Conservation (phyloP, 1,140 invertebrate genomes). For the Teleopsis dalmanni region DNA sequence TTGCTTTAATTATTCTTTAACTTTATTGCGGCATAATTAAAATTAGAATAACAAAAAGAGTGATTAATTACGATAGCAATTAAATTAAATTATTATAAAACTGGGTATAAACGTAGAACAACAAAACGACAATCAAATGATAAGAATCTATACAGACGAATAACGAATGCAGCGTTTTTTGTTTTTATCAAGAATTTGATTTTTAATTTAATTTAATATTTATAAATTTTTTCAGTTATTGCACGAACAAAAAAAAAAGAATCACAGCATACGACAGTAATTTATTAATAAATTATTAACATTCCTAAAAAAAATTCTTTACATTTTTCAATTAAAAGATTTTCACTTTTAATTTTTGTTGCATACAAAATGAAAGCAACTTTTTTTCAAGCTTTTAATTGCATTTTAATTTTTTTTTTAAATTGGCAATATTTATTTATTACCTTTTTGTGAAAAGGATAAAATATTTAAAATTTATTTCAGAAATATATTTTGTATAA, state of each 20-base stretch:
- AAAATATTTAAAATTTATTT: too few species aligned
- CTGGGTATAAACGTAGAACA: neutral
- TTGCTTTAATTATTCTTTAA: slow-evolving; percentile 11
- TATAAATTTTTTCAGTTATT: too few species aligned
- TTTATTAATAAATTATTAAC: too few species aligned
- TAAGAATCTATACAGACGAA: neutral
- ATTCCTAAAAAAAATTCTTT: too few species aligned
- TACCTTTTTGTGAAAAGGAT: slow-evolving; percentile 4
- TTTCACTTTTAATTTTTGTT: neutral
- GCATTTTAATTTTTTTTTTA: neutral
- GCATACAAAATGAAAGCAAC: neutral
- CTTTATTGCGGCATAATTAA: slow-evolving; percentile 4
- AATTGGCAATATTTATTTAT: neutral
- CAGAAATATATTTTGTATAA: too few species aligned
- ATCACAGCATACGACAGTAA: too few species aligned
- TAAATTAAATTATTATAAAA: neutral
- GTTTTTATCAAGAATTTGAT: neutral
- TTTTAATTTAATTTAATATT: too few species aligned
- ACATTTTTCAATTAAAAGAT: too few species aligned
- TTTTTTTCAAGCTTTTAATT: too few species aligned
- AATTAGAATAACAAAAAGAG: neutral
- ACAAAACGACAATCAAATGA: neutral
- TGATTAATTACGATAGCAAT: neutral
- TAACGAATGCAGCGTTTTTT: neutral
- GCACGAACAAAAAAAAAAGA: too few species aligned